These are phyloP conservation scores for Propithecus deckenii DNA, from an alignment of 2,797 vertebrate species.

Conservation along the genomic window DNA sequence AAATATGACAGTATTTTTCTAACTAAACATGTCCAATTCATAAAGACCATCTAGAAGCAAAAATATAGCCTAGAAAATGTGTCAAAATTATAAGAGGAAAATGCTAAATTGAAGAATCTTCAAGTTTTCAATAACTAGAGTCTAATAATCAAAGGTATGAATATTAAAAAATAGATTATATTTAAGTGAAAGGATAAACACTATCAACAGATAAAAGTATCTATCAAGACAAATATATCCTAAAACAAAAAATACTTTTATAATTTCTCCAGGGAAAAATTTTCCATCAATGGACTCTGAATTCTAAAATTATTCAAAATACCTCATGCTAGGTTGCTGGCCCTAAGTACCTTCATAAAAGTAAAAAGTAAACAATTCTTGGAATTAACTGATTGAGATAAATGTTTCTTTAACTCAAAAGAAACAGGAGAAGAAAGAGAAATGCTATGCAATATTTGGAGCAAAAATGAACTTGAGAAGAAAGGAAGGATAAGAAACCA, in stretches of 20 bases:
- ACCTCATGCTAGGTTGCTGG: neutral
- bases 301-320: slow-evolving; percentile 46
- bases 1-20: neutral
- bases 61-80: neutral
- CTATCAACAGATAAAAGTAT: neutral
- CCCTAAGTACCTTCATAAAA: neutral
- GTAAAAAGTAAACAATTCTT: slow-evolving; percentile 35
- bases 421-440: neutral
- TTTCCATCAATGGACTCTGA: neutral
- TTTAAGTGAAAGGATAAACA: neutral
- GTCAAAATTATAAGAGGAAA: neutral
- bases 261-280: slow-evolving; percentile 1
- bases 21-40: neutral
- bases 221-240: neutral
- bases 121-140: neutral
- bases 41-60: neutral
- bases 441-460: neutral
- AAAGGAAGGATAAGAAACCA: neutral
- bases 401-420: slow-evolving; percentile 33
- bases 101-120: neutral
- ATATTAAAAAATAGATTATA: neutral
- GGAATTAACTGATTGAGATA: neutral
- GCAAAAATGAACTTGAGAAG: neutral
- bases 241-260: slow-evolving; percentile 19
- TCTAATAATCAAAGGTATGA: neutral